Percentiles rank a stretch among this genome's conserved stretches.
phyloP scores from a whole-genome alignment of 2,888 invertebrate species.

The Drosophila conformis region DNA sequence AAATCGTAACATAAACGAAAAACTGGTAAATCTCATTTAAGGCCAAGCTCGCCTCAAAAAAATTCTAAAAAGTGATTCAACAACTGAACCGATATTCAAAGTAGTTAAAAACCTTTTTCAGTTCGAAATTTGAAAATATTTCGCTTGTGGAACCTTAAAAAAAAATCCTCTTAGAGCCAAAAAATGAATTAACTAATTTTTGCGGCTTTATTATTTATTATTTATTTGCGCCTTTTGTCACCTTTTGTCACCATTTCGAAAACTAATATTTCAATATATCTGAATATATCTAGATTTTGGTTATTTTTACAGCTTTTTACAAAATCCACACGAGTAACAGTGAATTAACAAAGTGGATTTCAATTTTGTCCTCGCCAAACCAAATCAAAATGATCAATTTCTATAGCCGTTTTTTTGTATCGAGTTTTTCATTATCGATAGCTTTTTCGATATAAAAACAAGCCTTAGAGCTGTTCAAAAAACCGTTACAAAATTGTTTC shows the following conservation, averaged over 20 bases:
- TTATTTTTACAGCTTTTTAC: neutral
- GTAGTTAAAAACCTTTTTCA: neutral
- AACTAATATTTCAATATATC: neutral
- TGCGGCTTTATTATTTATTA: neutral
- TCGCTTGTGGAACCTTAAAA: neutral
- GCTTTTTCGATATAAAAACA: neutral
- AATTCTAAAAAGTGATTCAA: neutral
- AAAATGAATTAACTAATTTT: neutral
- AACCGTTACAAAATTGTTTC: neutral
- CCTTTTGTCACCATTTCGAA: too few relatives aligned
- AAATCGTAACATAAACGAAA: neutral
- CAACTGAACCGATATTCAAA: neutral
- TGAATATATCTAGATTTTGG: too few relatives aligned
- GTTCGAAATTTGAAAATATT: neutral
- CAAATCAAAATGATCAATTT: neutral
- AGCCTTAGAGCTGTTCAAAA: neutral
- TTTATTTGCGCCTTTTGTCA: too few relatives aligned
- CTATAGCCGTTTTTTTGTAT: neutral
- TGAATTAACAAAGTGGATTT: neutral
- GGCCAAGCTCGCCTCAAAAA: neutral
- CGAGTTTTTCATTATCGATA: neutral
- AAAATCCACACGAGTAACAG: neutral
- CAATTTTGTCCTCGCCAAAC: neutral
- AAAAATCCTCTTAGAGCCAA: neutral
- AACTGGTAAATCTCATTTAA: neutral